Base-by-base conservation (phyloP, 2,888 invertebrate genomes). In the Philaethria dido region DNA sequence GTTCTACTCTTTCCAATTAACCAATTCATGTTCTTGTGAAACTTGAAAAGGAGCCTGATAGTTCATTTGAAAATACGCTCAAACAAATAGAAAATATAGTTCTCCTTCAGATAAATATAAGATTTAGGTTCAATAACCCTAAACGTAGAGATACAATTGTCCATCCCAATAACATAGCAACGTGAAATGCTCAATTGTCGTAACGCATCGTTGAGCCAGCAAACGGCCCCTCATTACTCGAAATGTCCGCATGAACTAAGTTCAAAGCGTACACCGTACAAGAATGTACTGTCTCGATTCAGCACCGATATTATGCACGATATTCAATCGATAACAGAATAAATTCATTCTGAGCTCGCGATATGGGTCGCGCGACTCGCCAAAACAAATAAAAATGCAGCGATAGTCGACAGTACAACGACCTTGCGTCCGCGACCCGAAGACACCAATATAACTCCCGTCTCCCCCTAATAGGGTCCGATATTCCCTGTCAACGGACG, bases 371-470 rank as follows among this genome's bases (percentile, higher is more conserved):
- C 80, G 82, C 85, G 85, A 87, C 87, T 87, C 86, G 84, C 89
- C 89, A 88, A 89, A 92, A 92, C 90, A 92, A 92, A 92, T 89
- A 89, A 91, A 91, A 92, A 89, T 87, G 85, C 88, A 84, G 77
- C 87, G 88, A 90, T 89, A 89, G 88, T 80, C 86, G 80, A 82
- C 84, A 80, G 92, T 88, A 90, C 92, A 92, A 84, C 85, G 92
- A 92, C 92, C 92, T 90, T 88, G 87, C 86, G 86, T 87, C 87
- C 85, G 72, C 72, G 73, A 69, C 69, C 59, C 64, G 66, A 68
- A 68, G 69, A 63, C 66, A 62, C 67, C 80, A 78, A 80, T 79
- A 80, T 73, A 73, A 68, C 75, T 77, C 80, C 78, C 76, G 80
- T 78, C 74, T 62, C 39, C 64, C 66, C 62, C 44, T 66, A 73